Conservation (phyloP, 2,797 vertebrate species). For the Anguilla megastoma region DNA sequence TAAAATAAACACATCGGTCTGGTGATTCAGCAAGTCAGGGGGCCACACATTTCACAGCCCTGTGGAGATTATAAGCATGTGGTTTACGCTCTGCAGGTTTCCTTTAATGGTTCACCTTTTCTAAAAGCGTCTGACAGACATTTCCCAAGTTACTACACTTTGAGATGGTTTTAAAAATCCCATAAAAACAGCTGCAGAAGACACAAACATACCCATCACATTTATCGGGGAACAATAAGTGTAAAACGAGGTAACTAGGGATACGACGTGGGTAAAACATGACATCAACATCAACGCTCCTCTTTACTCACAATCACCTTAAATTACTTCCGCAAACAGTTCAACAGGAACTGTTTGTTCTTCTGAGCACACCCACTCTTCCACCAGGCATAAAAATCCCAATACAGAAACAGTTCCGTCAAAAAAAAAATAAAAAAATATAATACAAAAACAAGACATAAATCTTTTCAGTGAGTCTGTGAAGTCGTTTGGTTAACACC, state of each 20-base stretch:
- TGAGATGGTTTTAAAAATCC: conserved; percentile 23
- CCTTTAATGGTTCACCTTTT: conserved; percentile 4
- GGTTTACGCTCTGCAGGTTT: not conserved
- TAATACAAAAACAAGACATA: conserved; percentile 6
- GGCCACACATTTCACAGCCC: not conserved
- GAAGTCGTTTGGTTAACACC: conserved; percentile 10
- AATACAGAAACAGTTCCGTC: not conserved
- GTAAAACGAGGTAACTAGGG: conserved; percentile 17
- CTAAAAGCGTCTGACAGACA: conserved; percentile 12
- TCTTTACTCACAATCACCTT: conserved; percentile 1
- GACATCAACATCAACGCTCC: conserved; percentile 4
- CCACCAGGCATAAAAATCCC: conserved; percentile 7
- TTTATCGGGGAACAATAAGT: conserved; percentile 11
- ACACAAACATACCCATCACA: conserved; percentile 22
- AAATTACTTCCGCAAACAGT: not conserved
- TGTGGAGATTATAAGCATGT: conserved; percentile 4
- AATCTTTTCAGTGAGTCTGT: conserved; percentile 13
- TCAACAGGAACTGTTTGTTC: not conserved
- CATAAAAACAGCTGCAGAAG: conserved; percentile 17
- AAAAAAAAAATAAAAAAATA: not conserved
- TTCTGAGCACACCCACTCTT: not conserved
- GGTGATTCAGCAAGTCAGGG: conserved; percentile 3
- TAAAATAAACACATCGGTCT: not conserved
- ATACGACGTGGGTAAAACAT: conserved; percentile 5
- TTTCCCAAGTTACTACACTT: conserved; percentile 6